A percentile compares a stretch with the other conserved stretches of the same genome.
Evolutionary conservation across 2,113 vertebrate species (phyloP).

Genomic region (Corythornis vintsioides): DNA sequence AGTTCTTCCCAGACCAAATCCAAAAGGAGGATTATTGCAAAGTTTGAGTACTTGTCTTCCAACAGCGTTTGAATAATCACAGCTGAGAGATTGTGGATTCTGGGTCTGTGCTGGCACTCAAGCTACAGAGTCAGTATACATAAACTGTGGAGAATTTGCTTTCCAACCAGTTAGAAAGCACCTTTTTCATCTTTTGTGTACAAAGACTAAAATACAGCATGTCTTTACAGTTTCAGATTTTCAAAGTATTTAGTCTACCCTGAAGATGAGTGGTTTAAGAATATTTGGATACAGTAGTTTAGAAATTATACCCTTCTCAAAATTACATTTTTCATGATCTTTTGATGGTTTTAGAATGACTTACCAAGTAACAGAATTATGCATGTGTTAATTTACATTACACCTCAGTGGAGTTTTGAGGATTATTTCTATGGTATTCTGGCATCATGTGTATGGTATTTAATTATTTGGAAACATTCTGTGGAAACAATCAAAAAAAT

Average conservation of each 20-base stretch:
- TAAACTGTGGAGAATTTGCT: background rate
- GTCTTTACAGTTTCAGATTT: background rate
- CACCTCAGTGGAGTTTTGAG: background rate
- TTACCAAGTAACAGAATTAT: background rate
- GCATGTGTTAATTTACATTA: background rate
- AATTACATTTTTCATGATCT: background rate
- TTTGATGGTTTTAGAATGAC: background rate
- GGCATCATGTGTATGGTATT: background rate
- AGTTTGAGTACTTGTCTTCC: background rate
- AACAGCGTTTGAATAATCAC: background rate
- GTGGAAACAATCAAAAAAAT: background rate
- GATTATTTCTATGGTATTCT: background rate
- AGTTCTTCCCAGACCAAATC: background rate
- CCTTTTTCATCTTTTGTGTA: background rate
- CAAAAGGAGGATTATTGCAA: background rate
- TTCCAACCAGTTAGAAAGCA: background rate
- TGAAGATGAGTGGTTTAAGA: background rate
- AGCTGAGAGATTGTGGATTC: background rate
- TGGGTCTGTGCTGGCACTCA: background rate
- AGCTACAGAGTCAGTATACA: background rate
- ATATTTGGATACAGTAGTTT: background rate
- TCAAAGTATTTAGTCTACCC: background rate
- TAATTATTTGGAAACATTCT: conserved; percentile 6
- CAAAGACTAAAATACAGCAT: background rate
- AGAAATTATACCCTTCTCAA: background rate